These are phyloP conservation scores for Sparus aurata DNA, from an alignment of 2,797 vertebrate species.

Conservation along the genomic window DNA sequence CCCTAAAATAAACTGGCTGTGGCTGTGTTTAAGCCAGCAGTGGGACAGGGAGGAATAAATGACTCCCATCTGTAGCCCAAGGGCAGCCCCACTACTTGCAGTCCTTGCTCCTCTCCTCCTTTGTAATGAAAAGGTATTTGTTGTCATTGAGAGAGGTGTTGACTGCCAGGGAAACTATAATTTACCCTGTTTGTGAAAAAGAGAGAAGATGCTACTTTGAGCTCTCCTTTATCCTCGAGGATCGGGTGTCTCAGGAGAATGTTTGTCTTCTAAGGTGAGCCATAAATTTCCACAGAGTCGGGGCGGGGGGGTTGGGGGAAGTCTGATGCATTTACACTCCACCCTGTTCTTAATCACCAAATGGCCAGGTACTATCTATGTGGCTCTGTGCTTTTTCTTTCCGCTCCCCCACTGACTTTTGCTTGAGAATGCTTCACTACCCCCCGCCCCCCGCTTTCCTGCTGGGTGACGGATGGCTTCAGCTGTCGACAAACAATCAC, in stretches of 20 bases:
- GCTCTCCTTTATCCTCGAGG: slow-evolving; percentile 74
- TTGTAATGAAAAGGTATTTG: slow-evolving; percentile 88
- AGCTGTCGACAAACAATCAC: slow-evolving; percentile 85
- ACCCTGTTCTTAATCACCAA: slow-evolving; percentile 80
- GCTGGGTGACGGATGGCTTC: slow-evolving; percentile 84
- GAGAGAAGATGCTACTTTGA: slow-evolving; percentile 75
- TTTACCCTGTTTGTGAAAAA: slow-evolving; percentile 72
- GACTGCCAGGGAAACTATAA: slow-evolving; percentile 84
- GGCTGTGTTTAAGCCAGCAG: slow-evolving; percentile 72
- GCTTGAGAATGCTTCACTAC: slow-evolving; percentile 72
- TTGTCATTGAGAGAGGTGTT: slow-evolving; percentile 83
- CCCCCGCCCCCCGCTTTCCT: slow-evolving; percentile 69
- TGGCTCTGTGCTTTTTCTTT: slow-evolving; percentile 47
- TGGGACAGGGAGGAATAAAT: slow-evolving; percentile 80
- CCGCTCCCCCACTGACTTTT: slow-evolving; percentile 59
- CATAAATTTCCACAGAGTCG: slow-evolving; percentile 71
- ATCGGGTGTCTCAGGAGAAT: slow-evolving; percentile 81
- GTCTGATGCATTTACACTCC: slow-evolving; percentile 74
- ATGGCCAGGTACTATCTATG: slow-evolving; percentile 85
- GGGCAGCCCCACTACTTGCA: slow-evolving; percentile 73
- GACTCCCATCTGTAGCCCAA: slow-evolving; percentile 83
- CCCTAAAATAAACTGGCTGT: slow-evolving; percentile 81
- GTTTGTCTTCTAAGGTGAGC: slow-evolving; percentile 77
- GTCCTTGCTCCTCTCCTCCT: slow-evolving; percentile 70
- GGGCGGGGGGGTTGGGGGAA: slow-evolving; percentile 42